Base-by-base conservation (phyloP, 2,113 vertebrate species). In the Phalacrocorax carbo region DNA sequence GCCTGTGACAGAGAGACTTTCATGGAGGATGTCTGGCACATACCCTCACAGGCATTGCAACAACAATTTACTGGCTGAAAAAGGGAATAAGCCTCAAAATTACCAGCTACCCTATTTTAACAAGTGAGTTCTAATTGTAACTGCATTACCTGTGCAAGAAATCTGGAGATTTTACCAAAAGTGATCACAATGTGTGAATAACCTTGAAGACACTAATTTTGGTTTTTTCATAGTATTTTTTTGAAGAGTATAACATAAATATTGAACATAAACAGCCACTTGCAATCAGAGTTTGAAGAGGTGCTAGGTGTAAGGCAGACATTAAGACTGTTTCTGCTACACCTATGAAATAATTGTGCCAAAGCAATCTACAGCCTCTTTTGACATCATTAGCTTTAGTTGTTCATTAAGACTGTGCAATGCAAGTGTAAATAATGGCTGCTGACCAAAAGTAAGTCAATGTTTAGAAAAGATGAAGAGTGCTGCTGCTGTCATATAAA, bases 211-310 rank as follows among this genome's bases (percentile, higher is more conserved):
- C 22, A 60, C 11, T 42, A 46, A 82, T 88, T 90, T 72, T 79
- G 21, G 34, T 61, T 94, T 93, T 83, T 92, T 61, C 26, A 13
- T n/a, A 93, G 61, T 68, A 75, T 90, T 97, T 95, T 89, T 32
- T 90, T 95, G 95, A 96, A 95, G 90, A 91, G 38, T 72, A 82
- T 65, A 91, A 96, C 93, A 82, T 91, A 97, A 98, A 97, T 95
- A 97, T 18, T 95, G 79, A 94, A 95, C 81, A 97, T 84, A 97
- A 98, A 97, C 72, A 97, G 71, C 80, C 81, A 61, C 83, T 96
- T 92, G 81, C 73, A 75, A 81, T 85, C 75, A 95, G 94, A 97
- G 94, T 98, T 98, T 98, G 97, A 98, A 98, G 96, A 98, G 98
- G 95, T 98, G 97, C 94, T 96, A 89, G 65, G 25, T 92, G 54